These are phyloP conservation scores for Dasyornis broadbenti DNA, from an alignment of 2,113 vertebrate genomes.

Conservation along the genomic window DNA sequence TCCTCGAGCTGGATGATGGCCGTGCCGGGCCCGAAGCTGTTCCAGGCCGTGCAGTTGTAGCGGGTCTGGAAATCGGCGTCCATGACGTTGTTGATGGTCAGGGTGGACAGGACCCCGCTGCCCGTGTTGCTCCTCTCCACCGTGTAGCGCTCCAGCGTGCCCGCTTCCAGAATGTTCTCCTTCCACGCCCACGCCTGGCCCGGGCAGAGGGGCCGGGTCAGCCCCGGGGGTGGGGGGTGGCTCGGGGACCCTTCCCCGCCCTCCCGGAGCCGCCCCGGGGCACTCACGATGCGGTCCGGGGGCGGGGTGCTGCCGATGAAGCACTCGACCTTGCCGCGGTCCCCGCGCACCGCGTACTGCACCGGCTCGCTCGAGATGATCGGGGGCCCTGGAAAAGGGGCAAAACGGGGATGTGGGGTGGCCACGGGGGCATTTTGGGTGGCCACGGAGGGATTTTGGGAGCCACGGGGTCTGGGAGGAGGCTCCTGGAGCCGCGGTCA, in stretches of 20 bases:
- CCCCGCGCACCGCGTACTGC: slow-evolving; percentile 86
- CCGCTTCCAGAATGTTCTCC: slow-evolving; percentile 91
- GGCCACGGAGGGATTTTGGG: background rate
- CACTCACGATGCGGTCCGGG: slow-evolving; percentile 93
- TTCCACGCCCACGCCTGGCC: slow-evolving; percentile 92
- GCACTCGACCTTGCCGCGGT: slow-evolving; percentile 90
- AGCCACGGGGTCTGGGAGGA: too few relatives aligned
- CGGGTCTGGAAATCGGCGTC: slow-evolving; percentile 91
- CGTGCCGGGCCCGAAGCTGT: slow-evolving; percentile 87
- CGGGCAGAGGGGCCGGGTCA: background rate
- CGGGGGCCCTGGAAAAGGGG: slow-evolving; percentile 75
- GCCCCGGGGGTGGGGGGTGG: fast-evolving
- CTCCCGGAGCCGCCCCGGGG: background rate
- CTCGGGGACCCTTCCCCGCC: background rate
- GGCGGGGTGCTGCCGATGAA: slow-evolving; percentile 94
- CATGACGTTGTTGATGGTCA: slow-evolving; percentile 94
- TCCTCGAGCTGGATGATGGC: slow-evolving; percentile 92
- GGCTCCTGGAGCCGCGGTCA: too few relatives aligned
- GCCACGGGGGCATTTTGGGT: too few relatives aligned
- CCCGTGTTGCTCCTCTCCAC: slow-evolving; percentile 87
- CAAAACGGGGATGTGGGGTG: fast-evolving
- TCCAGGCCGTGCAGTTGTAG: slow-evolving; percentile 98
- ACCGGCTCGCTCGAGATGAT: slow-evolving; percentile 90
- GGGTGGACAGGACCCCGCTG: slow-evolving; percentile 86
- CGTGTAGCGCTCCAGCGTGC: slow-evolving; percentile 89